Base-by-base conservation (phyloP, 2,113 vertebrate genomes). In the Notechis scutatus region DNA sequence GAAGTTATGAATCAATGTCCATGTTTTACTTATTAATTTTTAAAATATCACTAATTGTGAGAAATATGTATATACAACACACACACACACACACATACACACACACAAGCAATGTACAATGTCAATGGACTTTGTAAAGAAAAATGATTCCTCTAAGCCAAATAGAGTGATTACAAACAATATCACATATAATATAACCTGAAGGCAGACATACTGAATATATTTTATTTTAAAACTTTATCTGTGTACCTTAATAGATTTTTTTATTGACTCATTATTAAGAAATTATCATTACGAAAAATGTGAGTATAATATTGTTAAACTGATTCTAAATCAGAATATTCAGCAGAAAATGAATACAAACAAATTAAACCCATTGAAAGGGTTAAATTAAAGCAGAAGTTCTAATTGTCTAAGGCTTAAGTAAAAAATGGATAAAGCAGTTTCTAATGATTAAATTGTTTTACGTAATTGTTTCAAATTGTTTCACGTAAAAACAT, bases 301-400 rank as follows among this genome's bases (percentile, higher is more conserved):
- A 92, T 92, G 89, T 92, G 61, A 74, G 12, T 56, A 2, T 10
- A 81, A 29, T 54, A 89, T 89, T 92, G 34, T 74, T 89, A n/a
- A 26, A 9, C 24, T 56, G 34, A 55, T 56, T 92, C 61, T 56
- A 92, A 89, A 92, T 26, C n/a, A 92, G 61, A 64, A 56, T 56
- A 34, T 89, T 89, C 50, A 56, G 85, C 24, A 91, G 18, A 50
- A 56, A 92, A 81, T 89, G 92, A 89, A 89, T 81, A 85, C 74
- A 92, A 85, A 89, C 92, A 92, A 89, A 64, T 81, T 54, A 56
- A 56, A 61, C 61, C 24, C 74, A 89, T 92, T 92, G 89, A 89
- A 88, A 92, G n/a, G 52, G 92, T 92, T 92, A 92, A 92, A 55
- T 92, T 50, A 88, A 88, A 69, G 18, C 50, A 81, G 24, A 81